Base-by-base conservation (phyloP, 2,113 vertebrate species). In the Bambusicola thoracicus region DNA sequence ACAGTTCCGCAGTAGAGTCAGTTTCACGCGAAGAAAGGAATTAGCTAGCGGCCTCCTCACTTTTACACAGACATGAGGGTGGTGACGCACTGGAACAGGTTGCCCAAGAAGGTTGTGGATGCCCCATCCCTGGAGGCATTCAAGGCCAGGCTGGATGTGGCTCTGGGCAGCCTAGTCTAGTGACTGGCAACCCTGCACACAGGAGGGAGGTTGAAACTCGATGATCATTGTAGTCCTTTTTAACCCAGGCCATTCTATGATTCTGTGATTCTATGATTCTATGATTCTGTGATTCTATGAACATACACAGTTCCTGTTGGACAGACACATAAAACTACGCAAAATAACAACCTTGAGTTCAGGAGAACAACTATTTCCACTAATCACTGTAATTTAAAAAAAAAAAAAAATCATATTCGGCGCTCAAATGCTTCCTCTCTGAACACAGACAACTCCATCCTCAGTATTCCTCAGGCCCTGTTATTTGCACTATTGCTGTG, bases 21-120 rank as follows among this genome's bases (percentile, higher is more conserved):
- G 51, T 22, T 67, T n/a, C 29, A 40, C 40, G 53, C 62, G 66
- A 67, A 44, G 48, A 14, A 55, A 85, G 11, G 19, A 62, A 49
- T 58, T 32, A 44, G 19, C 63, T 81, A 58, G 53, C 2, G 0
- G 20, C 11, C 49, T 63, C n/a, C 43, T 61, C 25, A 11, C 10
- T 76, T 40, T 9, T 8, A 18, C 0, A 0, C 18, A 44, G 32
- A 66, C 1, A 3, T 5, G n/a, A n/a, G n/a, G n/a, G n/a, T n/a
- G n/a, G n/a, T n/a, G n/a, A n/a, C n/a, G n/a, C n/a, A n/a, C n/a
- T n/a, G n/a, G n/a, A n/a, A n/a, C n/a, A n/a, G n/a, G n/a, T n/a
- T n/a, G n/a, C n/a, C n/a, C n/a, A n/a, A n/a, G n/a, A n/a, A n/a
- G n/a, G n/a, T n/a, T n/a, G n/a, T n/a, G n/a, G n/a, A n/a, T n/a